Percentiles rank a stretch among this genome's conserved stretches.
phyloP scores from a whole-genome alignment of 2,888 invertebrate species.

The Margaritifera margaritifera region DNA sequence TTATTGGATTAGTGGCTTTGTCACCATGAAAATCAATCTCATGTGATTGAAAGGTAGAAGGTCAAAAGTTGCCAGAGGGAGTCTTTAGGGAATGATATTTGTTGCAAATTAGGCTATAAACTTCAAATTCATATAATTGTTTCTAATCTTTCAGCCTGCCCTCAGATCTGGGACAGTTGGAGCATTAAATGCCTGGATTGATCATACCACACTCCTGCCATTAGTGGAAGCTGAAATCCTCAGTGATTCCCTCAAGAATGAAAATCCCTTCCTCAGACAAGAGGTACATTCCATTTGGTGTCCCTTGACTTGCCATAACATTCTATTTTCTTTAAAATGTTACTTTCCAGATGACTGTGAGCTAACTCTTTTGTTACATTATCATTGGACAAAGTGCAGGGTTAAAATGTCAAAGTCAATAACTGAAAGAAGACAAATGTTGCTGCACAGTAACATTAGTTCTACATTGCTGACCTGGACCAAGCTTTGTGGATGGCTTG shows the following conservation, averaged over 20 bases:
- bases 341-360: too few species aligned
- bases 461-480: too few species aligned
- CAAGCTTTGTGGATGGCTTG: too few species aligned
- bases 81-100: too few species aligned
- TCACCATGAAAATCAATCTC: neutral
- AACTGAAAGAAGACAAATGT: too few species aligned
- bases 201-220: constrained; percentile 83
- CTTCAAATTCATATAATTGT: neutral
- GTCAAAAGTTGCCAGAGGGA: neutral
- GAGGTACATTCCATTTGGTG: constrained; percentile 74
- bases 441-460: too few species aligned
- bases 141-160: constrained; percentile 78
- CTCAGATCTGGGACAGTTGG: constrained; percentile 86
- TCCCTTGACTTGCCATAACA: too few species aligned
- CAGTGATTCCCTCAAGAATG: constrained; percentile 86
- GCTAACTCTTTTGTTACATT: too few species aligned
- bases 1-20: too few species aligned
- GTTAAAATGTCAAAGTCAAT: too few species aligned
- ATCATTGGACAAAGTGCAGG: too few species aligned
- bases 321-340: too few species aligned
- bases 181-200: constrained; percentile 90
- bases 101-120: neutral
- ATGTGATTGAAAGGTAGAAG: neutral
- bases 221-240: constrained; percentile 90
- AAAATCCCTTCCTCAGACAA: constrained; percentile 86